A percentile compares a stretch with the other conserved stretches of the same genome.
These are phyloP conservation scores for Glossophaga mutica DNA, from an alignment of 2,797 vertebrate species.

Conservation along the genomic window DNA sequence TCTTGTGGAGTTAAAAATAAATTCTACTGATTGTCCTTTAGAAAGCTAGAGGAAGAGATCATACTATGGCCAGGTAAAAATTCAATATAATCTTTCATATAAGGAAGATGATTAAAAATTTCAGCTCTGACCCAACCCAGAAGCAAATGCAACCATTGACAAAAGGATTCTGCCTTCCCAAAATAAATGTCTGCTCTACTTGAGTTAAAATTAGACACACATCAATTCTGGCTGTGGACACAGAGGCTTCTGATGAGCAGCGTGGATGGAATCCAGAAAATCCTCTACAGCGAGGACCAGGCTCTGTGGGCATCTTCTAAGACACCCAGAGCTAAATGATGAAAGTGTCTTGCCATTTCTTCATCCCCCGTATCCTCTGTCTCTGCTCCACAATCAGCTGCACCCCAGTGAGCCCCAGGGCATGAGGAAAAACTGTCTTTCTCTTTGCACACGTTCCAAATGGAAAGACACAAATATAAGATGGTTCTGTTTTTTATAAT, in stretches of 20 bases:
- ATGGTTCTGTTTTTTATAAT: neutral
- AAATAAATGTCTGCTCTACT: conserved; percentile 49
- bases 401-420: neutral
- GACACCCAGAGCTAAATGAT: neutral
- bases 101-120: conserved; percentile 50
- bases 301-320: neutral
- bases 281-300: neutral
- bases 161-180: conserved; percentile 34
- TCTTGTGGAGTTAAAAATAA: conserved; percentile 38
- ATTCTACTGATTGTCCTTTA: neutral
- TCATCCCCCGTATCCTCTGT: neutral
- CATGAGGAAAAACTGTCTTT: neutral
- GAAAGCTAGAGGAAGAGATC: conserved; percentile 6
- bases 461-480: neutral
- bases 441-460: neutral
- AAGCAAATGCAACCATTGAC: conserved; percentile 16
- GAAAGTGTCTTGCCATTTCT: neutral
- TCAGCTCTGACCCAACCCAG: neutral
- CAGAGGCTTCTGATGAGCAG: neutral
- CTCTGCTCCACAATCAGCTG: neutral
- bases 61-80: neutral
- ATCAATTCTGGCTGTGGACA: conserved; percentile 13
- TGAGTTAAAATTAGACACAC: conserved; percentile 66
- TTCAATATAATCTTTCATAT: conserved; percentile 19
- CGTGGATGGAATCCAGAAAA: conserved; percentile 41